Conservation (phyloP, 2,113 vertebrate genomes). For the Parotia lawesii region DNA sequence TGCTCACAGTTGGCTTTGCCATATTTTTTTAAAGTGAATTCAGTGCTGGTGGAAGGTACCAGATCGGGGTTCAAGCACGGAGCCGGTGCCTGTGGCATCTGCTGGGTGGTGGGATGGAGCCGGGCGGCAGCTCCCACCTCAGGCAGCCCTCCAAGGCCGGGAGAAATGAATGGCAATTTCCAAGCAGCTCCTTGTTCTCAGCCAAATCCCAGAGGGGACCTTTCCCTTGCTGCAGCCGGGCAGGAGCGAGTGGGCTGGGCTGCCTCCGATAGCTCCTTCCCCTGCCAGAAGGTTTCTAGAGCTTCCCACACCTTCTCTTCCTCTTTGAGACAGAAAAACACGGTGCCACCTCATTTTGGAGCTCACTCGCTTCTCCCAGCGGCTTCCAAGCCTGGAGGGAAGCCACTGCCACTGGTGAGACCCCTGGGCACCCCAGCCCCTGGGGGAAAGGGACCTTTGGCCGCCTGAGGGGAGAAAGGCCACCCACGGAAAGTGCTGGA, state of each 20-base stretch:
- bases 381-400: neutral
- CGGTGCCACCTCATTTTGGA: neutral
- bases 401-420: slow-evolving; percentile 4
- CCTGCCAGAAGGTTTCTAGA: slow-evolving; percentile 52
- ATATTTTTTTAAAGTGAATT: neutral
- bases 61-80: neutral
- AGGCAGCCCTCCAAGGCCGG: neutral
- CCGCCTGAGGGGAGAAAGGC: slow-evolving; percentile 7
- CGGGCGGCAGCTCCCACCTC: neutral
- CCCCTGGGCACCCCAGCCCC: neutral
- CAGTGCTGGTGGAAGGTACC: slow-evolving; percentile 45
- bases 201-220: slow-evolving; percentile 33
- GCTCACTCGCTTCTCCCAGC: neutral
- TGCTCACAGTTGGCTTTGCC: neutral
- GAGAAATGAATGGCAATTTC: slow-evolving; percentile 11
- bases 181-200: slow-evolving; percentile 21
- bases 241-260: slow-evolving; percentile 47
- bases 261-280: slow-evolving; percentile 37
- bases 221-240: slow-evolving; percentile 25
- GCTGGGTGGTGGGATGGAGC: neutral
- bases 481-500: neutral
- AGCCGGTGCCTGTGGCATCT: neutral
- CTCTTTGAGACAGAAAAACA: slow-evolving; percentile 42
- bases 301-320: slow-evolving; percentile 60
- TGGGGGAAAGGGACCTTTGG: neutral